phyloP scores from a whole-genome alignment of 2,888 invertebrate genomes.

The Rhorus exstirpatorius region DNA sequence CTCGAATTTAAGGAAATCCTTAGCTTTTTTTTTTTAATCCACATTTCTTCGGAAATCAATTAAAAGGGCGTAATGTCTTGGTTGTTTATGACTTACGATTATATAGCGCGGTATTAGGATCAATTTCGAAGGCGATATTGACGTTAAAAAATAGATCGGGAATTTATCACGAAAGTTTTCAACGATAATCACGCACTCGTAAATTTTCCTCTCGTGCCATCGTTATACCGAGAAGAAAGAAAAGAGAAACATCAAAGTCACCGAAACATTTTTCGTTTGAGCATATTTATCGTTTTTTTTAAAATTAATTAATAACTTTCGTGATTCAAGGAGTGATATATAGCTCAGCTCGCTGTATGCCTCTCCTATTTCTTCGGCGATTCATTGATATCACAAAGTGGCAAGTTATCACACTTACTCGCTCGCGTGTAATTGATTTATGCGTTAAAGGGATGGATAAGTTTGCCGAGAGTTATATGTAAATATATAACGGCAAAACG shows the following conservation, averaged over 20 bases:
- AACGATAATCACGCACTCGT: not conserved
- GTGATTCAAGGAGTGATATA: not conserved
- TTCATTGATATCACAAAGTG: constrained; percentile 10
- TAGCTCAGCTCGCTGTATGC: not conserved
- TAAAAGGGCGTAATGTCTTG: too few relatives aligned
- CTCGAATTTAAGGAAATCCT: too few relatives aligned
- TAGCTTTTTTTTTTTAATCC: too few relatives aligned
- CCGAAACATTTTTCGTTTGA: constrained; percentile 1
- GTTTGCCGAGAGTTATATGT: not conserved
- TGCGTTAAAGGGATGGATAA: not conserved
- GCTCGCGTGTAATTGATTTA: constrained; percentile 12
- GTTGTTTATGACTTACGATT: too few relatives aligned
- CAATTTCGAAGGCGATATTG: not conserved
- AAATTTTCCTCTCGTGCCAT: not conserved
- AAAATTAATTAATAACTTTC: not conserved
- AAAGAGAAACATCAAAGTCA: not conserved
- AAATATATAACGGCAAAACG: not conserved
- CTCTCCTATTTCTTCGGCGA: not conserved
- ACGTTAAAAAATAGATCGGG: not conserved
- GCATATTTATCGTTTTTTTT: not conserved
- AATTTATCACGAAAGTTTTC: not conserved
- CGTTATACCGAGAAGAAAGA: not conserved
- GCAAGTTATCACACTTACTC: constrained; percentile 3
- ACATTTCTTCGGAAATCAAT: too few relatives aligned
- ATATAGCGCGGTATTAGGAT: too few relatives aligned